Base-by-base conservation (phyloP, 2,888 invertebrate species). In the Dryobota labecula region DNA sequence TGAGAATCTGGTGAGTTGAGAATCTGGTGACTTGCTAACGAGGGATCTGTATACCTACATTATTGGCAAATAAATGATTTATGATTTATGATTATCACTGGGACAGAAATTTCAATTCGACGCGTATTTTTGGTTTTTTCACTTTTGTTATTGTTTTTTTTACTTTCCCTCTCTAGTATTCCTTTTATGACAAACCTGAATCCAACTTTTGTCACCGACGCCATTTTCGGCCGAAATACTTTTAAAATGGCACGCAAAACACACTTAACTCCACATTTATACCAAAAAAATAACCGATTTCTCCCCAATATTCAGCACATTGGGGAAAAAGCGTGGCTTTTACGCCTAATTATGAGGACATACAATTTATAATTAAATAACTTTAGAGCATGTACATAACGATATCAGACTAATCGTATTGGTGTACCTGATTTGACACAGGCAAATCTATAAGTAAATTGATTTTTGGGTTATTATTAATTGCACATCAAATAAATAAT, bases 231-330 rank as follows among this genome's bases (percentile, higher is more conserved):
- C 24, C 9, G 27, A 13, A 74, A 24, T 8, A 73, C 20, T 60
- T 18, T 33, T n/a, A 27, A 41, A 73, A 74, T 62, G 41, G 27
- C 33, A 0, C 38, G 33, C 8, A 41, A 41, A 33, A 41, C 8
- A 13, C 74, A 27, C 1, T n/a, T 0, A 9, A 41, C 33, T 47
- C 33, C 20, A 18, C 15, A 18, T 63, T 62, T 70, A 70, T 70
- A 73, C 62, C 45, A 60, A n/a, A 24, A n/a, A 24, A 47, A 33
- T n/a, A 49, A 74, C 15, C 70, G 38, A 73, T 73, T 33, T n/a
- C n/a, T n/a, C n/a, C n/a, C n/a, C n/a, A n/a, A n/a, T 0, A 20
- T 20, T 20, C 15, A 47, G 18, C 11, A 47, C 6, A 73, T 56
- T 57, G 15, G 4, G 2, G 13, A 9, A 33, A 36, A 36, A 8